phyloP scores from a whole-genome alignment of 2,113 vertebrate genomes.

The Gadus chalcogrammus region DNA sequence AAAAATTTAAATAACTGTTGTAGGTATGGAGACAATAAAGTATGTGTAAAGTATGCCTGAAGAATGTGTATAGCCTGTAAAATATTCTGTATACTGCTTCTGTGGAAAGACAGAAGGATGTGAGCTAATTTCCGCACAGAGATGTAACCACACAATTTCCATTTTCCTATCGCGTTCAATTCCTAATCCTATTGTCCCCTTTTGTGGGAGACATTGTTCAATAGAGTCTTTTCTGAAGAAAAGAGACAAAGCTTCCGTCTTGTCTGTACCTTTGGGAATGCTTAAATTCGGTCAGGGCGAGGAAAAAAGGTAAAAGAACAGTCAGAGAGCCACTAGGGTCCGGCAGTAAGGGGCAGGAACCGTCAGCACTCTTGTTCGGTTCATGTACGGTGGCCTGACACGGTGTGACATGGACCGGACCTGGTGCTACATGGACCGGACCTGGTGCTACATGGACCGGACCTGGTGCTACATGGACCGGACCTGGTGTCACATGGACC shows the following conservation, averaged over 20 bases:
- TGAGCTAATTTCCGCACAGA: too few species aligned
- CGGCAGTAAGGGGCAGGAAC: neutral
- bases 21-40: conserved; percentile 2
- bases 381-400: conserved; percentile 31
- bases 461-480: too few species aligned
- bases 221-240: conserved; percentile 4
- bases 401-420: too few species aligned
- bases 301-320: conserved; percentile 17
- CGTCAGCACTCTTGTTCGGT: neutral
- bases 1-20: neutral
- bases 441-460: too few species aligned
- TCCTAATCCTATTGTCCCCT: conserved; percentile 37
- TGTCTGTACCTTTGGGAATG: conserved; percentile 23
- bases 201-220: conserved; percentile 23
- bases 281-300: neutral
- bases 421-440: too few species aligned
- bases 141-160: conserved; percentile 38
- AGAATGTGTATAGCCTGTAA: too few species aligned
- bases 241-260: neutral
- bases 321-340: conserved; percentile 5
- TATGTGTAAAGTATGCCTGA: too few species aligned
- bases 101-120: too few species aligned
- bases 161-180: conserved; percentile 7
- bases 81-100: too few species aligned
- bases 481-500: too few species aligned